These are phyloP conservation scores for Euplagia quadripunctaria DNA, from an alignment of 2,888 invertebrate genomes.

Conservation along the genomic window DNA sequence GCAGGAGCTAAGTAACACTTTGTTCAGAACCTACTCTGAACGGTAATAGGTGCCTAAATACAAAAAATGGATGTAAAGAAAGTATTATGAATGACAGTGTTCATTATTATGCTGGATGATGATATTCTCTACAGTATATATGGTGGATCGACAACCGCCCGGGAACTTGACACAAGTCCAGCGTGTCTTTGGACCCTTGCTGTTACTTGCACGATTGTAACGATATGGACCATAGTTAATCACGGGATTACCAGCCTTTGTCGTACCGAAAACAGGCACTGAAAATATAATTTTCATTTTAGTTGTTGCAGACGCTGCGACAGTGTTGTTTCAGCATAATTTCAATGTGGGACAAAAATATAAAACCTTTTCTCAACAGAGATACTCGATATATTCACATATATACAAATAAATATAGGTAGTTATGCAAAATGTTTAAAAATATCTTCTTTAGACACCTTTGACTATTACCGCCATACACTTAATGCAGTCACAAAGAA, in stretches of 20 bases:
- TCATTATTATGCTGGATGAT: conserved; percentile 24
- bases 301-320: not conserved
- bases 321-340: not conserved
- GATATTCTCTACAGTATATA: conserved; percentile 23
- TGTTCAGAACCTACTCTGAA: no score
- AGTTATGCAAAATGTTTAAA: not conserved
- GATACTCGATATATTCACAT: not conserved
- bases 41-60: no score
- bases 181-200: conserved; percentile 14
- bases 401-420: not conserved
- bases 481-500: no score
- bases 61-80: no score
- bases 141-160: conserved; percentile 25
- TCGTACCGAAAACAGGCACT: conserved; percentile 23
- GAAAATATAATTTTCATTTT: conserved; percentile 11
- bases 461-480: not conserved
- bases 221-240: conserved; percentile 25
- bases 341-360: no score
- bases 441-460: not conserved
- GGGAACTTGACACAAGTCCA: conserved; percentile 30
- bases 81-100: conserved; percentile 23
- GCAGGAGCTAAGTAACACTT: no score
- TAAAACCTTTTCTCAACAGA: not conserved
- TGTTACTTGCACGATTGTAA: conserved; percentile 25
- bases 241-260: conserved; percentile 25